Percentiles rank a stretch among this genome's conserved stretches.
phyloP scores from a whole-genome alignment of 2,797 vertebrate genomes.

The Ctenochaetus hawaiiensis region DNA sequence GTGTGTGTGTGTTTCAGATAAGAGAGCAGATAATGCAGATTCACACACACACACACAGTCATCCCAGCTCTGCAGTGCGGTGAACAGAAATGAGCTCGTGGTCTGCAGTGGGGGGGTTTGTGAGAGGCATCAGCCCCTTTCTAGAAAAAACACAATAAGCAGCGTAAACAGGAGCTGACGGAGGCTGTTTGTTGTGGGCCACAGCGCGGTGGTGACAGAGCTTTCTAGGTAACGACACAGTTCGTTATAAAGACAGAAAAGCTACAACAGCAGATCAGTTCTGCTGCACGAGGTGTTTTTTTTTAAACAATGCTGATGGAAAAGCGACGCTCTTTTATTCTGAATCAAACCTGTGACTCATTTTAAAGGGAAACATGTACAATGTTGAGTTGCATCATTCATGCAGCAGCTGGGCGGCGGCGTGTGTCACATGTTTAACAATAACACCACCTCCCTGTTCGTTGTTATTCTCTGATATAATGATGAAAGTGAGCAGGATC shows the following conservation, averaged over 20 bases:
- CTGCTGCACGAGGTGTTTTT: slow-evolving; percentile 34
- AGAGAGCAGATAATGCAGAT: slow-evolving; percentile 2
- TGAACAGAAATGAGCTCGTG: slow-evolving; percentile 37
- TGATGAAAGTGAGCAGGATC: neutral
- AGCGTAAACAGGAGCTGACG: slow-evolving; percentile 54
- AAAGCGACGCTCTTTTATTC: neutral
- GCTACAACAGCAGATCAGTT: slow-evolving; percentile 55
- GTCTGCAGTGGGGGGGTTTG: slow-evolving; percentile 26
- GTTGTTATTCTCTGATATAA: neutral
- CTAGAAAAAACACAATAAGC: slow-evolving; percentile 50
- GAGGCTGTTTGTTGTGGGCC: slow-evolving; percentile 37
- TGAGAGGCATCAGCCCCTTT: slow-evolving; percentile 25
- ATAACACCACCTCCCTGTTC: neutral
- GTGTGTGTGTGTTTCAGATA: neutral
- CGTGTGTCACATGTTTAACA: neutral
- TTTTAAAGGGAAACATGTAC: neutral
- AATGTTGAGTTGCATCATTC: slow-evolving; percentile 22
- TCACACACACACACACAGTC: neutral
- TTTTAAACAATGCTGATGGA: slow-evolving; percentile 6
- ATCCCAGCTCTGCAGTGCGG: slow-evolving; percentile 17
- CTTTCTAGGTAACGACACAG: slow-evolving; percentile 36
- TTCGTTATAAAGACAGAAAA: slow-evolving; percentile 30
- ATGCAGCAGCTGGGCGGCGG: neutral
- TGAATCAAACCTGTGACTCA: slow-evolving; percentile 23
- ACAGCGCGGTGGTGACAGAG: slow-evolving; percentile 32